A percentile compares a stretch with the other conserved stretches of the same genome.
These are phyloP conservation scores for Apus apus DNA, from an alignment of 2,113 vertebrate species.

Conservation along the genomic window DNA sequence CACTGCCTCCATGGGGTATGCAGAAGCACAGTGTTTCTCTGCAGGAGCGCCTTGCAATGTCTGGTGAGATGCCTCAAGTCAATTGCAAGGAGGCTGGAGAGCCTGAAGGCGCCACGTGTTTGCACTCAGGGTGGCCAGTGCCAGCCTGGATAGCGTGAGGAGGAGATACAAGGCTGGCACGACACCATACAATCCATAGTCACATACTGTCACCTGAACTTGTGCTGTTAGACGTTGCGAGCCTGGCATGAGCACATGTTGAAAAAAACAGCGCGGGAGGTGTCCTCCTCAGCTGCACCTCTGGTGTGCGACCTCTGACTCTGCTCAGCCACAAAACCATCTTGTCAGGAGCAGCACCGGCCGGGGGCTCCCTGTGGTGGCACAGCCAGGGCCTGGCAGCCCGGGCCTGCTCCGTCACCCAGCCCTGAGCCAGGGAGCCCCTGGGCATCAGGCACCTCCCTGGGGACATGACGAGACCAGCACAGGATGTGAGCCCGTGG, in stretches of 20 bases:
- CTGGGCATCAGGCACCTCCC: neutral
- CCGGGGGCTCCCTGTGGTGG: neutral
- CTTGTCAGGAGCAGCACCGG: neutral
- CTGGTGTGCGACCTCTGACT: neutral
- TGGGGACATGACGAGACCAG: neutral
- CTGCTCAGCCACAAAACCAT: neutral
- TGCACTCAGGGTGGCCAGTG: neutral
- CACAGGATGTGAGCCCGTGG: neutral
- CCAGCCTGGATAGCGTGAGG: neutral
- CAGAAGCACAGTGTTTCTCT: neutral
- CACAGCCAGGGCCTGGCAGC: neutral
- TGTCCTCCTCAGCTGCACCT: neutral
- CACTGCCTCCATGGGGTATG: neutral
- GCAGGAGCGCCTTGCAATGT: neutral
- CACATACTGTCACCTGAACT: accelerated
- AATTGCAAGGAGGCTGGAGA: neutral
- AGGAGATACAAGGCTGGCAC: neutral
- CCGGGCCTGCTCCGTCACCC: neutral
- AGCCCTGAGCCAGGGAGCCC: neutral
- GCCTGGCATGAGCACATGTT: accelerated
- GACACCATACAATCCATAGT: neutral
- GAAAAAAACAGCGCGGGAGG: neutral
- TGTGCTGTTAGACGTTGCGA: neutral
- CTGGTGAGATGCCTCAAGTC: neutral
- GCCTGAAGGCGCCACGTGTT: neutral